Evolutionary conservation across 2,113 vertebrate genomes (phyloP).

Genomic region (Callospermophilus lateralis): DNA sequence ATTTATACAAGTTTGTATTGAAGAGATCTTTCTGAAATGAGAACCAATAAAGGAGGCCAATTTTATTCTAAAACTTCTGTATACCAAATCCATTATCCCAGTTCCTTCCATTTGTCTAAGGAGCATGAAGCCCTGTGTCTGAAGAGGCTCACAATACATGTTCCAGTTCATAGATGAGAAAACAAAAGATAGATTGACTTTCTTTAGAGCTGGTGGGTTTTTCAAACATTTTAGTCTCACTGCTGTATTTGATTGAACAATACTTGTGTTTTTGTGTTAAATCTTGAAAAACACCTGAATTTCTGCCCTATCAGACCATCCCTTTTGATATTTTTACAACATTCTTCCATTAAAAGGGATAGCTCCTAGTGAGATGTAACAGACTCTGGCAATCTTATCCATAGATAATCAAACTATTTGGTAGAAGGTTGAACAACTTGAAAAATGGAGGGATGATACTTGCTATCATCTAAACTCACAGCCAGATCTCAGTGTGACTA

Average conservation of each 20-base stretch:
- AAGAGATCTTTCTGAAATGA: not conserved
- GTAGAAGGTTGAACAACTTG: not conserved
- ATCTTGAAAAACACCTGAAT: not conserved
- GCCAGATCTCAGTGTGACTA: not conserved
- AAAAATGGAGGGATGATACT: not conserved
- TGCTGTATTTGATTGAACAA: constrained; percentile 6
- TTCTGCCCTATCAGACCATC: not conserved
- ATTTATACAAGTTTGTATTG: not conserved
- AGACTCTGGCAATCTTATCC: not conserved
- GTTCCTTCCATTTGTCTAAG: not conserved
- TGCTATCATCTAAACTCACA: not conserved
- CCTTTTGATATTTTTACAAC: not conserved
- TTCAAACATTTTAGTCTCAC: not conserved
- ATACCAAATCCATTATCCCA: not conserved
- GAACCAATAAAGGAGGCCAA: not conserved
- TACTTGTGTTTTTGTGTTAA: not conserved
- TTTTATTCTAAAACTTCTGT: not conserved
- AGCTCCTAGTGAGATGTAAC: not conserved
- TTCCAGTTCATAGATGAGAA: not conserved
- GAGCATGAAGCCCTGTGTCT: not conserved
- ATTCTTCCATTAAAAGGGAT: not conserved
- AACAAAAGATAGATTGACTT: not conserved
- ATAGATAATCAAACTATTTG: not conserved
- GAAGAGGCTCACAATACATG: not conserved
- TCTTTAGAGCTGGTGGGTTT: not conserved